Evolutionary conservation across 2,113 vertebrate species (phyloP), one percentile per base, ranked within the genome.

Genomic region (Ceyx melanurus): DNA sequence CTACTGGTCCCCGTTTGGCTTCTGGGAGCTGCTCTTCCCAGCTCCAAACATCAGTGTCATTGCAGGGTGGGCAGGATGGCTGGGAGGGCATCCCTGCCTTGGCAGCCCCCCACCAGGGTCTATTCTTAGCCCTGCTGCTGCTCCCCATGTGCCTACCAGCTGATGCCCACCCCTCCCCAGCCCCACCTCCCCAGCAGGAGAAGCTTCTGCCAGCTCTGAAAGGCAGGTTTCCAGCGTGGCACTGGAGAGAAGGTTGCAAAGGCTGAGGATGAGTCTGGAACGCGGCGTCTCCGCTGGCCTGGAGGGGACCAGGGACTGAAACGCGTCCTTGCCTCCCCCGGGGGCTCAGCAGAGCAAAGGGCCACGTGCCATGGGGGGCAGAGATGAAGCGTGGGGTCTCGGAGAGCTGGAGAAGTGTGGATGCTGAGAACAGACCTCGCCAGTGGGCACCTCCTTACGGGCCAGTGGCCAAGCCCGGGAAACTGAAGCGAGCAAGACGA

Each of bases 291-390:
- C 48, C 46, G 1, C 74, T 15, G 61, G 35, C 21, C 74, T 82
- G 71, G 51, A 11, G 77, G 88, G 58, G 89, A 42, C 78, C 86
- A 10, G 57, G 5, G 66, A 77, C 56, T 31, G 65, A 82, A 89
- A 57, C 3, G 2, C 35, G 71, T 77, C 56, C 9, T 37, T 37
- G 1, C 10, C 4, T 86, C 67, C 46, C 9, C 70, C 0, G 9
- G n/a, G 53, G 53, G 20, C 23, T 57, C 2, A 2, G 78, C 40
- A 40, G 65, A 77, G 3, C 31, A 35, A 81, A 58, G 13, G 2
- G 54, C 21, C 5, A 2, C 2, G 6, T 8, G 35, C 72, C 13
- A 45, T 2, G 5, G 37, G 22, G 11, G 23, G 65, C 4, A 0
- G 66, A 48, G 68, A 26, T 1, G 2, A 29, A 3, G 20, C 50